These are phyloP conservation scores for Cantharis nigra DNA, from an alignment of 2,888 invertebrate genomes.

Conservation along the genomic window DNA sequence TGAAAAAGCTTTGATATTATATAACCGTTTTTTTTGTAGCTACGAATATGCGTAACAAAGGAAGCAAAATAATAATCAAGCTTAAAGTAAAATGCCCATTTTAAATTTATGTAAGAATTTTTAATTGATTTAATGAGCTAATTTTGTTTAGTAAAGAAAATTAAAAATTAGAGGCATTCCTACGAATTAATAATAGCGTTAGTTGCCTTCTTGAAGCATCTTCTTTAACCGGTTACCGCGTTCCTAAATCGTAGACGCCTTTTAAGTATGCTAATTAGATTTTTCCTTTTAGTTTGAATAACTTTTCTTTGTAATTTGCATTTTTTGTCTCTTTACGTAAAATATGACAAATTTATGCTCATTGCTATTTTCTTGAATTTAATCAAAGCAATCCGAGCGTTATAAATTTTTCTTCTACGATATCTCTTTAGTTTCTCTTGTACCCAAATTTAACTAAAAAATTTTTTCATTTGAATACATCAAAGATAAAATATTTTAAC, in stretches of 20 bases:
- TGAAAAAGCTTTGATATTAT: background rate
- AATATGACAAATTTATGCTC: background rate
- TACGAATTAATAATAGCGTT: background rate
- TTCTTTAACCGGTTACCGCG: background rate
- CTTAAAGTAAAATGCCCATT: background rate
- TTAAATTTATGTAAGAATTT: background rate
- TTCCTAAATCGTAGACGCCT: background rate
- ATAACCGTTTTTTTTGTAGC: background rate
- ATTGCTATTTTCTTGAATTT: background rate
- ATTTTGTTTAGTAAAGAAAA: background rate
- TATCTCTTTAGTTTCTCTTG: background rate
- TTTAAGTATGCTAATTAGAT: slow-evolving; percentile 3
- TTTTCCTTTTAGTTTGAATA: slow-evolving; percentile 2
- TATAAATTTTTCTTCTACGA: background rate
- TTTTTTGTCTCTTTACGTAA: background rate
- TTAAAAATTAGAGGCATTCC: background rate
- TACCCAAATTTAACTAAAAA: background rate
- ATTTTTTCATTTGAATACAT: background rate
- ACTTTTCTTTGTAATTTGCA: background rate
- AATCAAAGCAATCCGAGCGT: background rate
- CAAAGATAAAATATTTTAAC: background rate
- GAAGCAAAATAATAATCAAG: background rate
- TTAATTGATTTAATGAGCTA: background rate
- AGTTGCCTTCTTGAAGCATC: background rate
- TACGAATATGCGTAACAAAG: background rate